These are phyloP conservation scores for Pocillopora grandis DNA, from an alignment of 92 coral and sea anemone species.

Conservation along the genomic window DNA sequence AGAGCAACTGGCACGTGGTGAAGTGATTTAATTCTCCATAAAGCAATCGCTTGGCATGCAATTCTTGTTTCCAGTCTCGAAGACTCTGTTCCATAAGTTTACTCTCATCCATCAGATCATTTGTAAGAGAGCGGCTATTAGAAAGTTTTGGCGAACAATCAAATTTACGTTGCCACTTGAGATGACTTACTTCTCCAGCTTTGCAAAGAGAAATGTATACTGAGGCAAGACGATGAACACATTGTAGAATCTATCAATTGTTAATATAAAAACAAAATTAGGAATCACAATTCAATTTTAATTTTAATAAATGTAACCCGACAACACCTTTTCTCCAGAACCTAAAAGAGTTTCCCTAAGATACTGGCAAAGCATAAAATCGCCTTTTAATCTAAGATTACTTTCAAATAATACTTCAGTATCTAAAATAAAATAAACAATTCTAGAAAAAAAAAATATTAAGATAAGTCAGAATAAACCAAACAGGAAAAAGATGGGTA, in stretches of 20 bases:
- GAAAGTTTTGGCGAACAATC: constrained; percentile 46
- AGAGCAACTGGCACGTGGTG: constrained; percentile 78
- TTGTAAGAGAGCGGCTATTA: constrained; percentile 4
- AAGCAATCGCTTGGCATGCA: constrained; percentile 57
- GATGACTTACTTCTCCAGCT: constrained; percentile 83
- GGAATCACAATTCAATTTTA: neutral
- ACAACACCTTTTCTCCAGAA: no score
- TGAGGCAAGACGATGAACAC: constrained; percentile 57
- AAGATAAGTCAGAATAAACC: no score
- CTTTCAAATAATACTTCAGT: no score
- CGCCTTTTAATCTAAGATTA: no score
- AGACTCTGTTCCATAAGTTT: constrained; percentile 61
- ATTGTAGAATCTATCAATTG: constrained; percentile 38
- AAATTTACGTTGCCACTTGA: constrained; percentile 69
- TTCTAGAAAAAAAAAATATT: no score
- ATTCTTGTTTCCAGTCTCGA: constrained; percentile 57
- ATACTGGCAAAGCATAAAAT: no score
- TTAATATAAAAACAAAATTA: no score
- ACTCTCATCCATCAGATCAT: constrained; percentile 42
- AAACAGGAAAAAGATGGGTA: no score
- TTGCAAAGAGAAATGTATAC: constrained; percentile 70
- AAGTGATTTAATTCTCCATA: constrained; percentile 70
- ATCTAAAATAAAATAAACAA: no score
- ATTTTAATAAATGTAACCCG: no score
- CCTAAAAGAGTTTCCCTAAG: no score